Base-by-base conservation (phyloP, 2,888 invertebrate species). In the Pyrochroa serraticornis region DNA sequence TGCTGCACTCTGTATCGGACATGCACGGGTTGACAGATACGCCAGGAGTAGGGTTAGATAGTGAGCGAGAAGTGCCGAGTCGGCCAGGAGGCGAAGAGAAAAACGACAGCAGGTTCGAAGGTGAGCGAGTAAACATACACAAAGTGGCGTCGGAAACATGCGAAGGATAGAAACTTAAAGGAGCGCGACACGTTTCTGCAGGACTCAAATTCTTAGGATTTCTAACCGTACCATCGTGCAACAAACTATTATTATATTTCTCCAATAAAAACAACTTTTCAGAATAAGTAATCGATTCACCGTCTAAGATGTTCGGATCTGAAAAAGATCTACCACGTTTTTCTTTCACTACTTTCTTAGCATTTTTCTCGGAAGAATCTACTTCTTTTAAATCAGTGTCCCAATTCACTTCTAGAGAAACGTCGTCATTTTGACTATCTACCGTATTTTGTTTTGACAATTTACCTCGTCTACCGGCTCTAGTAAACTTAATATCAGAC, bases 241-340 rank as follows among this genome's bases (percentile, higher is more conserved):
- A 41, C 12, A 73, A 41, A 60, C 70, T 73, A 13, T 71, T 66
- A 44, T 60, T 70, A 47, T 71, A 73, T 41, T 73, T 73, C 42
- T 71, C 62, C 49, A 74, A 58, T 14, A 73, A 53, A 44, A 69
- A 71, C 33, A 65, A 48, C 46, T 74, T 73, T 33, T 71, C 68
- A 0, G 69, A 64, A 51, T 56, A 56, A 42, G 46, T 63, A 33
- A 66, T 54, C 65, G 66, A 65, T 45, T 73, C 72, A 9, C 64
- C 68, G 46, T 77, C 76, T 32, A 78, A 63, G 30, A 79, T 77
- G 57, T 79, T 79, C 1, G 79, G 78, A 71, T 79, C 79, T 6
- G 78, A 79, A 68, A 73, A 78, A 1, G 79, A 79, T n/a, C 79
- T 64, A 12, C 73, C 71, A 14, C 64, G 56, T 14, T 63, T 59